Base-by-base conservation (phyloP, 2,888 invertebrate species). In the Andrena trimmerana region DNA sequence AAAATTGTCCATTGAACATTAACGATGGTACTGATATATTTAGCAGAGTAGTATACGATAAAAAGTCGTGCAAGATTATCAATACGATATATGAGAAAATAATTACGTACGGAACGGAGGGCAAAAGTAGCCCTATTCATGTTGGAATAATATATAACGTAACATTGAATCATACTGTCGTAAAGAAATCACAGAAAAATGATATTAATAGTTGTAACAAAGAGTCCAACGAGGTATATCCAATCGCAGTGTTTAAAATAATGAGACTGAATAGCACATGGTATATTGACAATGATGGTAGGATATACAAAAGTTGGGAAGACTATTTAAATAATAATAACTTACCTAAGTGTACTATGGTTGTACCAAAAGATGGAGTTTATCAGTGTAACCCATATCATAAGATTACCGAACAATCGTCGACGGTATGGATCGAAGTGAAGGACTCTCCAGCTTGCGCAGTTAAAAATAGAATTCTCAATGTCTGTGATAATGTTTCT, bases 311-410 rank as follows among this genome's bases (percentile, higher is more conserved):
- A 50, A 78, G 31, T 71, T 93, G 93, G 90, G 2, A 67, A 0
- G 90, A 90, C 73, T 93, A 91, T 73, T 27, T 89, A 33, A 20
- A 20, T 0, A 89, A 88, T 2, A 93, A 93, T 84, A 89, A 71
- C 8, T 75, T 93, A 48, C 86, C 88, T 1, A 29, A 74, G 2
- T 92, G 92, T 36, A 87, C 83, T 2, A 93, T 93, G 93, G 82
- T 93, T 24, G 36, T 90, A 16, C 93, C 93, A 6, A 90, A 90
- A 74, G 68, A 82, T 71, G 93, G 93, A 8, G 62, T 81, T 42
- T 93, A 93, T 81, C 91, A 92, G 73, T 84, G 87, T 16, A 74
- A 93, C 84, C 85, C 86, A 2, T n/a, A 27, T 10, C 79, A 83
- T 50, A 20, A 63, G 6, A 60, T 86, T 52, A 85, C 88, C 0